Evolutionary conservation across 1,140 invertebrate species (phyloP).

Genomic region (Sitodiplosis mosellana): DNA sequence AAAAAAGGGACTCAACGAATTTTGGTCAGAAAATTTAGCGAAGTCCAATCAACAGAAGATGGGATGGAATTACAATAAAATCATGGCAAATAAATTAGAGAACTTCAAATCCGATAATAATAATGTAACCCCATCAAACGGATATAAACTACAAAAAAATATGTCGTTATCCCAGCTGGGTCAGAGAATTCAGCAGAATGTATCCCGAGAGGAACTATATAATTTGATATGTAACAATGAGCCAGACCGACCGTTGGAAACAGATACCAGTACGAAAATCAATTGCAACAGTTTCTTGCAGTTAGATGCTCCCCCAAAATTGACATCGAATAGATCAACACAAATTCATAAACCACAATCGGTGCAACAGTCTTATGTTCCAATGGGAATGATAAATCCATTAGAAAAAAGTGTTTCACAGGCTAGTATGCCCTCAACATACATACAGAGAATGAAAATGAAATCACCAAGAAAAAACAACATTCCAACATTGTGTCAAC

Average conservation of each 20-base stretch:
- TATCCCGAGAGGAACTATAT: slow-evolving; percentile 24
- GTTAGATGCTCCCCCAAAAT: no score
- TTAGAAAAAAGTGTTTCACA: slow-evolving; percentile 9
- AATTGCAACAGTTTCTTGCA: slow-evolving; percentile 4
- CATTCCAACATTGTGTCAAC: neutral
- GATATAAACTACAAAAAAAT: slow-evolving; percentile 20
- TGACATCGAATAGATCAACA: no score
- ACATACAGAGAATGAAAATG: neutral
- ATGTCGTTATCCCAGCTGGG: slow-evolving; percentile 21
- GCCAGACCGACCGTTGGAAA: no score
- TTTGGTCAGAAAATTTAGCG: slow-evolving; percentile 20
- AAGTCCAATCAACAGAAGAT: slow-evolving; percentile 8
- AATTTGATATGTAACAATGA: slow-evolving; percentile 23
- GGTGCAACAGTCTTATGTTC: neutral
- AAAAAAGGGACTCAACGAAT: slow-evolving; percentile 23
- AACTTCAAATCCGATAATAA: neutral
- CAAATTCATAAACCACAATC: no score
- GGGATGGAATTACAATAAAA: slow-evolving; percentile 25
- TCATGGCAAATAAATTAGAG: slow-evolving; percentile 12
- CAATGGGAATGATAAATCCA: neutral
- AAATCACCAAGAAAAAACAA: slow-evolving; percentile 13
- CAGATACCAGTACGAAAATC: no score
- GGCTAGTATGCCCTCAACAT: slow-evolving; percentile 14
- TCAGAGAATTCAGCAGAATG: slow-evolving; percentile 18
- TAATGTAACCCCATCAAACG: no score